Percentiles rank a stretch among this genome's conserved stretches.
Conservation (phyloP, 2,113 vertebrate genomes). For the Ranitomeya variabilis region DNA sequence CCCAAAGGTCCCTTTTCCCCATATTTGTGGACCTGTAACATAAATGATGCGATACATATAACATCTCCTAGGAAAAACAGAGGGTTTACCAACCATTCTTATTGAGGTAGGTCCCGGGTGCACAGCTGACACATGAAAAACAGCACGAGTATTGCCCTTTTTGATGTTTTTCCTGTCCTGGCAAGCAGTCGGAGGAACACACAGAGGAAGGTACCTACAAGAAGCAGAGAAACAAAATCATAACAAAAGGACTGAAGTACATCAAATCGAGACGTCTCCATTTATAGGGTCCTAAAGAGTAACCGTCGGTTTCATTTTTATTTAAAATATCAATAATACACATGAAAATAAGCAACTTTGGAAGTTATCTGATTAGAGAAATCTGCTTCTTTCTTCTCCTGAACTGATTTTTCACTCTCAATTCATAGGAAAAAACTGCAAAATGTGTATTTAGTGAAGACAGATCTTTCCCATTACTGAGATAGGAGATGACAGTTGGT, state of each 20-base stretch:
- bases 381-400: too few relatives aligned
- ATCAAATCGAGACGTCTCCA: background rate
- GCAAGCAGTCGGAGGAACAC: conserved; percentile 76
- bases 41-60: too few relatives aligned
- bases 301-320: background rate
- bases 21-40: too few relatives aligned
- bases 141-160: conserved; percentile 77
- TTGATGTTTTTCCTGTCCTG: conserved; percentile 70
- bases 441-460: too few relatives aligned
- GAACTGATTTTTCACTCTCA: too few relatives aligned
- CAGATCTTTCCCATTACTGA: too few relatives aligned
- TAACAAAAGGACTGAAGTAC: background rate
- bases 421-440: too few relatives aligned
- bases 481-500: too few relatives aligned
- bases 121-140: conserved; percentile 78
- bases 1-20: too few relatives aligned
- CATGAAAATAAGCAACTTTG: too few relatives aligned
- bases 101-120: conserved; percentile 74
- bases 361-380: too few relatives aligned
- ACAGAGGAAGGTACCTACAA: conserved; percentile 72
- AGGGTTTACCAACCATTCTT: conserved; percentile 66
- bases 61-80: background rate
- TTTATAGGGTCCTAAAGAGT: background rate
- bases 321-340: too few relatives aligned
- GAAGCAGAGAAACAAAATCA: background rate